Evolutionary conservation across 2,888 invertebrate species (phyloP), one percentile per base, ranked within the genome.

Genomic region (Ephialtes manifestator): DNA sequence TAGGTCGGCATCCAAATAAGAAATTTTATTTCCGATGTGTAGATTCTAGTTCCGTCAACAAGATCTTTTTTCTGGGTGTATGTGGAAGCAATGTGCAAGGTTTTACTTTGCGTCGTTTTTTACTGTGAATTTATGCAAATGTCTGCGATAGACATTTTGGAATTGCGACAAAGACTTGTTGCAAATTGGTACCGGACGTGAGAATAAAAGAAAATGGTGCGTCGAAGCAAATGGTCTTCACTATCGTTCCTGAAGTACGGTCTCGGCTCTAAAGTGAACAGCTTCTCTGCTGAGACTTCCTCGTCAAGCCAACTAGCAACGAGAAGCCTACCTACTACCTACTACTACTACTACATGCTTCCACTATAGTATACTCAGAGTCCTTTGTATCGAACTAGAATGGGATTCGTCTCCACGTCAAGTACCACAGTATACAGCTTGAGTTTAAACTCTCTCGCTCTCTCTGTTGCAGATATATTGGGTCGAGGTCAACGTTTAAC

Each of bases 301-400:
- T 28, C 20, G 24, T 46, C 67, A 24, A 67, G 43, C 43, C 5
- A 67, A 43, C 24, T 46, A 24, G 39, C 46, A 46, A 39, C 15
- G 28, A 43, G 24, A 67, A 67, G 43, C 67, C 67, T 20, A 43
- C 31, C 48, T 48, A 51, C n/a, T 51, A 51, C n/a, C 48, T 51
- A n/a, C 46, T 46, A 48, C 48, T 39, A 10, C 10, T 46, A 20
- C 39, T 39, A 20, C 18, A 2, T 20, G 24, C 24, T 5, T 24
- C 13, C 7, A 13, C 13, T 67, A 31, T 5, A 60, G n/a, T 60
- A 15, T 46, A n/a, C 24, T 48, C 43, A 7, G 20, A 67, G 46
- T 67, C 43, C 39, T 39, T 67, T 67, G 67, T 67, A 67, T 67
- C 67, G 24, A 46, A 67, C 67, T 24, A 24, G 43, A 48, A 20